A percentile compares a stretch with the other conserved stretches of the same genome.
phyloP scores from a whole-genome alignment of 2,888 invertebrate species.

The Orthosia incerta region DNA sequence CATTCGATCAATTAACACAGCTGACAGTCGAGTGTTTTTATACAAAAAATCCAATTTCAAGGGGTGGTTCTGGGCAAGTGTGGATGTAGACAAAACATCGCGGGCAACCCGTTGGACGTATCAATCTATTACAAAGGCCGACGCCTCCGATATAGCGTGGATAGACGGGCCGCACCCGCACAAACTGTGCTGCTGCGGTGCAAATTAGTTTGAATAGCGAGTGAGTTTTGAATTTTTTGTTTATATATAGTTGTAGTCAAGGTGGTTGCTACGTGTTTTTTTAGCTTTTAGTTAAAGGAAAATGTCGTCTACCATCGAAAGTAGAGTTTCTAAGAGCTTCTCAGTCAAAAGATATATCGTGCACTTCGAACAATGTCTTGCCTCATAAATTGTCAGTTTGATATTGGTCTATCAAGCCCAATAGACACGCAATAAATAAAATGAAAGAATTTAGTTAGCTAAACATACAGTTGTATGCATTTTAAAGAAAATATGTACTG shows the following conservation, averaged over 20 bases:
- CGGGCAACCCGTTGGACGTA: constrained; percentile 79
- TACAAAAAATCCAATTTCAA: constrained; percentile 63
- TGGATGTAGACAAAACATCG: constrained; percentile 65
- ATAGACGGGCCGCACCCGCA: constrained; percentile 77
- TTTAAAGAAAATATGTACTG: not conserved
- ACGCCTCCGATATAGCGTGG: constrained; percentile 84
- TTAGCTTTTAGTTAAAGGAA: too few species aligned
- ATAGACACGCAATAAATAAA: not conserved
- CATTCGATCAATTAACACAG: constrained; percentile 50
- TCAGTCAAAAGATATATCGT: too few species aligned
- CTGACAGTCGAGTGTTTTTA: constrained; percentile 40
- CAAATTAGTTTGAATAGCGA: constrained; percentile 55
- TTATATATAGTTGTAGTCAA: not conserved
- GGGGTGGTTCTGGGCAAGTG: constrained; percentile 55
- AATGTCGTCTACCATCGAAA: too few species aligned
- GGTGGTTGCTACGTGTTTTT: too few species aligned
- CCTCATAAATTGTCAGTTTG: too few species aligned
- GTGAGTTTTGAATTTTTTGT: not conserved
- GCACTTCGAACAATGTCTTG: too few species aligned
- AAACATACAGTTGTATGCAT: too few species aligned
- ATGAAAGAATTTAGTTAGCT: too few species aligned
- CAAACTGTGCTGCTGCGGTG: constrained; percentile 59
- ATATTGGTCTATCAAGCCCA: too few species aligned
- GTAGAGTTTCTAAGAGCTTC: too few species aligned
- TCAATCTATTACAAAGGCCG: constrained; percentile 89